phyloP scores from a whole-genome alignment of 2,797 vertebrate genomes.

The Myripristis jacobus region DNA sequence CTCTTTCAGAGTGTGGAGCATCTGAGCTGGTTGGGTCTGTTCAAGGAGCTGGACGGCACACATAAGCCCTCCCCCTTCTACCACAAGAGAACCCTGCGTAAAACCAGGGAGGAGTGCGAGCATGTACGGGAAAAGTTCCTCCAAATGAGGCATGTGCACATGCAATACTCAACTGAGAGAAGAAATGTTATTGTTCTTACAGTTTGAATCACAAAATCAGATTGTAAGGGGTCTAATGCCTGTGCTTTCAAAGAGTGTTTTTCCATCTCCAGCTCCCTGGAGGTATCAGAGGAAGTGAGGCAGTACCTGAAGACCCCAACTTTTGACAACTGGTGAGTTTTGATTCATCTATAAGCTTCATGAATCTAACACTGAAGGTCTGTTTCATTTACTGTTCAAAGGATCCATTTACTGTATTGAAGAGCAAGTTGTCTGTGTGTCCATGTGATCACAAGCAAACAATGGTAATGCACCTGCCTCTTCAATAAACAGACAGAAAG shows the following conservation, averaged over 20 bases:
- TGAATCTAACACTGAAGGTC: neutral
- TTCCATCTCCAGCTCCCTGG: constrained; percentile 76
- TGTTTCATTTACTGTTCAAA: neutral
- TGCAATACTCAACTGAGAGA: neutral
- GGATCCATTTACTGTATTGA: no score
- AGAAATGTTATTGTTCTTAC: neutral
- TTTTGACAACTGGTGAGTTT: constrained; percentile 86
- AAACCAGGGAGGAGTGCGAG: constrained; percentile 84
- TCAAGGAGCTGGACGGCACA: constrained; percentile 82
- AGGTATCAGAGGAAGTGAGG: constrained; percentile 84
- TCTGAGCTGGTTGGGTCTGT: constrained; percentile 86
- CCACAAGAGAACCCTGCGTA: constrained; percentile 82
- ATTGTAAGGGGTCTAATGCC: neutral
- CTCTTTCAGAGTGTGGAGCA: constrained; percentile 82
- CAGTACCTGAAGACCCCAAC: constrained; percentile 87
- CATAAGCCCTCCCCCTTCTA: constrained; percentile 85
- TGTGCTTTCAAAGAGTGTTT: neutral
- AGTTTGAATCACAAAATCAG: neutral
- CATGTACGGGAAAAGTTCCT: constrained; percentile 82
- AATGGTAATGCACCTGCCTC: constrained; percentile 40
- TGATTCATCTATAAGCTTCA: neutral
- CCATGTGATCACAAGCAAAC: constrained; percentile 20
- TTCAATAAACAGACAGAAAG: constrained; percentile 5
- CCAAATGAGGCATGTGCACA: constrained; percentile 80
- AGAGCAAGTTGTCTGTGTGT: constrained; percentile 1